Evolutionary conservation across 2,797 vertebrate species (phyloP), one percentile per base, ranked within the genome.

Genomic region (Hirundo rustica): DNA sequence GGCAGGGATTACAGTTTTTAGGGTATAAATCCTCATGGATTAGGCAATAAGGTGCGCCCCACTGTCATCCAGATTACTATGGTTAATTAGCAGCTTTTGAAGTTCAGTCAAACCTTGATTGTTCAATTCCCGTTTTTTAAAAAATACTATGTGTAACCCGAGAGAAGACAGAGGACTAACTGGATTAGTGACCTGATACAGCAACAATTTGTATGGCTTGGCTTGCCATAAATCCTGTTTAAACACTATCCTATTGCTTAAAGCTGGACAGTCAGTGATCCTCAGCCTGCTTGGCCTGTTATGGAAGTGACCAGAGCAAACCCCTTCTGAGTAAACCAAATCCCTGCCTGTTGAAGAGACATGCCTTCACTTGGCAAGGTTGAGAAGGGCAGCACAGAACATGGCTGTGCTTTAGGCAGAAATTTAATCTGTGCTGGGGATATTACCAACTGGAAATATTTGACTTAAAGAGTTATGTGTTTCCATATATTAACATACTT

Each of bases 401-500:
- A 97, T 45, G 85, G 67, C 45, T 58, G 66, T 40, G 83, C 71
- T 92, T 94, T 89, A 86, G 80, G 81, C 71, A 83, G 96, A 96
- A 96, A 97, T 88, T 93, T 93, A 95, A 97, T 95, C 97, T 88
- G 64, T 80, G 55, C 92, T 66, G 54, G 83, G 83, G 84, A 92
- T 96, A 94, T 96, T 96, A 96, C 93, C 87, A 91, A 92, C 79
- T 82, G 96, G 96, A 97, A 97, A 96, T 78, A 95, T 91, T 79
- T 92, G 94, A 96, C 93, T 97, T 96, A 92, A 88, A 94, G 94
- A 94, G 91, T 76, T 95, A 89, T 13, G 45, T 8, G 64, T 92
- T 96, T 97, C 96, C 96, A 95, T 78, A 92, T 92, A 97, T 95
- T 87, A 96, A 93, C 92, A 96, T 94, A 90, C 77, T 93, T 97